Evolutionary conservation across 2,113 vertebrate genomes (phyloP).

Genomic region (Datnioides undecimradiatus): DNA sequence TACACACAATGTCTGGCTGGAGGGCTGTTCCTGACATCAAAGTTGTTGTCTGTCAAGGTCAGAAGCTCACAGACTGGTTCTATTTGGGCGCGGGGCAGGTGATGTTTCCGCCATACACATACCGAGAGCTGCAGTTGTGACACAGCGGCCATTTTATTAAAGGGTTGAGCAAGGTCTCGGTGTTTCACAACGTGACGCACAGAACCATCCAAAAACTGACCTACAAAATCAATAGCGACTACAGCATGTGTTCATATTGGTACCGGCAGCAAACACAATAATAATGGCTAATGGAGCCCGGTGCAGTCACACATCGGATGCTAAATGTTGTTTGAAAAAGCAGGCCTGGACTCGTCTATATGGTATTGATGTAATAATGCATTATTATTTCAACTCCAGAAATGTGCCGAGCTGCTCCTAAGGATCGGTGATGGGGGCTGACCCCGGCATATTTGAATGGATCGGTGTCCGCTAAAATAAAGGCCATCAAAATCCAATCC

Average conservation of each 20-base stretch:
- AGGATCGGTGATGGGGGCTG: not conserved
- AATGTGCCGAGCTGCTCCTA: not conserved
- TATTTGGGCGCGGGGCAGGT: slow-evolving; percentile 36
- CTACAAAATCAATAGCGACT: slow-evolving; percentile 12
- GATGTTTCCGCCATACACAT: not conserved
- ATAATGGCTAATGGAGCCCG: slow-evolving; percentile 14
- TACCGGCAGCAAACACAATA: slow-evolving; percentile 23
- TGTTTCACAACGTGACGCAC: slow-evolving; percentile 4
- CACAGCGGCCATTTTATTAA: slow-evolving; percentile 53
- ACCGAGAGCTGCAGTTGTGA: slow-evolving; percentile 31
- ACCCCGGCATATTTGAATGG: not conserved
- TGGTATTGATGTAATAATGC: not conserved
- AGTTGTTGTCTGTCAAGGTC: slow-evolving; percentile 66
- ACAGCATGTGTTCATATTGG: not conserved
- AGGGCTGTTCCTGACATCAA: slow-evolving; percentile 54
- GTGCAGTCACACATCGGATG: not conserved
- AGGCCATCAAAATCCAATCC: not conserved
- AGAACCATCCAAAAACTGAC: slow-evolving; percentile 21
- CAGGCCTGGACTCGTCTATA: not conserved
- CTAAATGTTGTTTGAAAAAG: not conserved
- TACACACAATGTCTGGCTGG: slow-evolving; percentile 38
- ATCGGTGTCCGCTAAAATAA: not conserved
- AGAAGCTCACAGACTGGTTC: slow-evolving; percentile 41
- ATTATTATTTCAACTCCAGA: not conserved
- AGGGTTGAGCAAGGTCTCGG: not conserved